Evolutionary conservation across 2,797 vertebrate genomes (phyloP), one percentile per base, ranked within the genome.

Genomic region (Psittacula derbiana): DNA sequence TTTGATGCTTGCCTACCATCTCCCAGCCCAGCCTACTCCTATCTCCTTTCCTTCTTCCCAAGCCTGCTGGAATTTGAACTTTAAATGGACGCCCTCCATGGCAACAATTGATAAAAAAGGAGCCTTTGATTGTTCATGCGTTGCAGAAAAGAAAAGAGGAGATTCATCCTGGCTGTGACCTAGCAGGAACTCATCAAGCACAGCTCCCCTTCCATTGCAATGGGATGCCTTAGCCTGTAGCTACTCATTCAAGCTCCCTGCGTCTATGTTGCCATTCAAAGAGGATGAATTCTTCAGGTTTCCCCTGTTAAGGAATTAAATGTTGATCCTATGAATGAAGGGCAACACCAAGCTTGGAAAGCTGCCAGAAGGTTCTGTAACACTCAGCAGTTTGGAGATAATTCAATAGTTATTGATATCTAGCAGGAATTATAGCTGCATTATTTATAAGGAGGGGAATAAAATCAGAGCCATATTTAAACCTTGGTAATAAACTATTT

Each of bases 81-180:
- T 97, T 97, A 98, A 98, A 98, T 97, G 97, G 97, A 97, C 17
- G 67, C 91, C 97, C 90, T 97, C 93, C 88, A 65, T 57, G 87
- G 88, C 72, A 97, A 98, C 97, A 98, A 98, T 93, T 97, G 97
- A 97, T 97, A 97, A 97, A 97, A 97, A 97, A 95, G 83, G 84
- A 95, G 95, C 93, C 97, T 98, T 98, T 98, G 97, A 98, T 97
- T 98, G 97, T 96, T 98, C 96, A 97, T 95, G 97, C 93, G 4
- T 97, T 85, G 74, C 86, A 8, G 85, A 82, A 89, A 97, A 97
- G 96, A 98, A 98, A 97, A 88, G 96, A 94, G 41, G 81, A 97
- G 96, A 97, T 97, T 97, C 95, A 96, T 98, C 97, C 97, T 96
- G 92, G 80, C 96, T 96, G 88, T 3, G 44, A 95, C 97, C 94